Evolutionary conservation across 2,888 invertebrate species (phyloP).

Genomic region (Gymnosoma rotundatum): DNA sequence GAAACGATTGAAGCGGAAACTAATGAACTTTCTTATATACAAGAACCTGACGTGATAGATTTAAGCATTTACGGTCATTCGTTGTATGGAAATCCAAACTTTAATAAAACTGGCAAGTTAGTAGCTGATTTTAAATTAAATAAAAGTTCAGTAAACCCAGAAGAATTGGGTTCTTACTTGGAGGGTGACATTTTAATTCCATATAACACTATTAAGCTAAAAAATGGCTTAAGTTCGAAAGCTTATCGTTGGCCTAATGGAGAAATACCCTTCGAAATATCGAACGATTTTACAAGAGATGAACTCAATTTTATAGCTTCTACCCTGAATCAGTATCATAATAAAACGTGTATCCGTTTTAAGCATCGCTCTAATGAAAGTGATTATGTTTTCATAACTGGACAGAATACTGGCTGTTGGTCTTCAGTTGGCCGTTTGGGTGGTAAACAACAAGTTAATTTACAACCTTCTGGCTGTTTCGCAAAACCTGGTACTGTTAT

Average conservation of each 20-base stretch:
- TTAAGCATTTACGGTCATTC: slow-evolving; percentile 84
- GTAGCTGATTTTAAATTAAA: slow-evolving; percentile 77
- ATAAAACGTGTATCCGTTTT: slow-evolving; percentile 89
- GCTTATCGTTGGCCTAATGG: slow-evolving; percentile 86
- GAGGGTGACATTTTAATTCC: slow-evolving; percentile 91
- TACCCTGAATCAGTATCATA: slow-evolving; percentile 89
- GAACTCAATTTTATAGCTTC: slow-evolving; percentile 86
- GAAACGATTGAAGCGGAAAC: slow-evolving; percentile 29
- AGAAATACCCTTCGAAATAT: slow-evolving; percentile 87
- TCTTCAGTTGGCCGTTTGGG: slow-evolving; percentile 90
- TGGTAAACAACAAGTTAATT: slow-evolving; percentile 85
- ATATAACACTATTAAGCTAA: slow-evolving; percentile 71
- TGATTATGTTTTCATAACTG: slow-evolving; percentile 88
- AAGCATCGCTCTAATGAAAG: slow-evolving; percentile 85
- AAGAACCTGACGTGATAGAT: slow-evolving; percentile 82
- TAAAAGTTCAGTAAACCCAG: slow-evolving; percentile 85
- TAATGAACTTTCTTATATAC: not conserved
- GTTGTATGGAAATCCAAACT: slow-evolving; percentile 84
- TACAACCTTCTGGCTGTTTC: slow-evolving; percentile 89
- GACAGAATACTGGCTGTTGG: slow-evolving; percentile 89
- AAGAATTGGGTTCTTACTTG: slow-evolving; percentile 89
- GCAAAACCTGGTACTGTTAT: slow-evolving; percentile 87
- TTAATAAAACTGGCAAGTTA: slow-evolving; percentile 76
- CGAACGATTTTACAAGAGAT: slow-evolving; percentile 84
- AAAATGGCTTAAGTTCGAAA: slow-evolving; percentile 85